These are phyloP conservation scores for Eulemur rubriventer DNA, from an alignment of 2,797 vertebrate species.

Conservation along the genomic window DNA sequence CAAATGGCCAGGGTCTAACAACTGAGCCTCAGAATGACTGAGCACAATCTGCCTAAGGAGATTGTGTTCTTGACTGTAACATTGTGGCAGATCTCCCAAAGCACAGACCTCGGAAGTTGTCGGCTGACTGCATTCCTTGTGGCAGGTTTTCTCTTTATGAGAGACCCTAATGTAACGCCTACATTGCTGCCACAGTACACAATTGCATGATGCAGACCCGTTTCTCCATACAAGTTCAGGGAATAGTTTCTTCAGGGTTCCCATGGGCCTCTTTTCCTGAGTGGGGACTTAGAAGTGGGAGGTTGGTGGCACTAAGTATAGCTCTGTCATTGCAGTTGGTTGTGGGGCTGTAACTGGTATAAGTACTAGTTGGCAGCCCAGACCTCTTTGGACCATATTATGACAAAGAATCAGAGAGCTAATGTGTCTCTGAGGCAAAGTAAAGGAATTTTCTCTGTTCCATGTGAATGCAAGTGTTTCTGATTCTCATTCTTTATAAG, in stretches of 20 bases:
- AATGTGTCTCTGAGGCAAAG: neutral
- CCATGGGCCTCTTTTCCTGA: neutral
- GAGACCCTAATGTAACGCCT: neutral
- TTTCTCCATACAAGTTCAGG: neutral
- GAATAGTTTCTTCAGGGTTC: neutral
- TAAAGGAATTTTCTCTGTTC: slow-evolving; percentile 19
- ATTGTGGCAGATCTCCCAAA: neutral
- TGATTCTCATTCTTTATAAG: neutral
- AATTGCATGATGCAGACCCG: neutral
- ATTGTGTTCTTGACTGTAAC: neutral
- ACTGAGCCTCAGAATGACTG: neutral
- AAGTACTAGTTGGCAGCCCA: neutral
- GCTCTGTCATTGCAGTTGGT: neutral
- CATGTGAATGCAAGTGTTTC: neutral
- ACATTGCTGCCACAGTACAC: neutral
- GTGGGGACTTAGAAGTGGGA: neutral
- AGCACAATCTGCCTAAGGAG: neutral
- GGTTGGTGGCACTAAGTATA: neutral
- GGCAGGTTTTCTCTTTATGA: neutral
- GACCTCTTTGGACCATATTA: neutral
- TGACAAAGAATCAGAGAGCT: neutral
- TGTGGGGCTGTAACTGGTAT: neutral
- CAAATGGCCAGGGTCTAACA: neutral
- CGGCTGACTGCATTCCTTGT: neutral
- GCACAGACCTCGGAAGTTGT: neutral